A percentile compares a stretch with the other conserved stretches of the same genome.
phyloP scores from a whole-genome alignment of 1,140 invertebrate species.

The Microplitis demolitor region DNA sequence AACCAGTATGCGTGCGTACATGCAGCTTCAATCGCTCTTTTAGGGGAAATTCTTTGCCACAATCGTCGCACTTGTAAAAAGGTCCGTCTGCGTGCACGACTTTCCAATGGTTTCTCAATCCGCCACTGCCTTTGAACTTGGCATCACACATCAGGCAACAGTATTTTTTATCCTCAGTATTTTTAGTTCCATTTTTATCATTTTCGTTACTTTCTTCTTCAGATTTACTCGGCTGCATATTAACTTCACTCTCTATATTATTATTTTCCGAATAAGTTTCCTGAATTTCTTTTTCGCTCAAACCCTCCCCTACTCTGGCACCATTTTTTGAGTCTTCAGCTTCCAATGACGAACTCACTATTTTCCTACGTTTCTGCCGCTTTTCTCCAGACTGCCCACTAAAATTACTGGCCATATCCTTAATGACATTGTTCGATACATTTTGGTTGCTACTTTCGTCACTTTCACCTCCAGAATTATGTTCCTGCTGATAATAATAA shows the following conservation, averaged over 20 bases:
- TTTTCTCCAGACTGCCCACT: too few species aligned
- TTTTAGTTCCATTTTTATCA: neutral
- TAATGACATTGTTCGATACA: constrained; percentile 4
- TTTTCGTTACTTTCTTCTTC: too few species aligned
- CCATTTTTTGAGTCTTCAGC: too few species aligned
- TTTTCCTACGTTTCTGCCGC: too few species aligned
- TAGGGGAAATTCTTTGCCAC: constrained; percentile 75
- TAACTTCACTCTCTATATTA: too few species aligned
- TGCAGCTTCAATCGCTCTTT: constrained; percentile 79
- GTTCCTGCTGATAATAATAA: constrained; percentile 28
- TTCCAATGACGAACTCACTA: too few species aligned
- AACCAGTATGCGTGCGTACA: constrained; percentile 81
- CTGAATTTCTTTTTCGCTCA: too few species aligned
- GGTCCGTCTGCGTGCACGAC: constrained; percentile 60
- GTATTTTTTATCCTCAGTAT: constrained; percentile 47
- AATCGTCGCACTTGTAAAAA: constrained; percentile 70
- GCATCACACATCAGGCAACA: constrained; percentile 77
- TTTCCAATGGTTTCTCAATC: constrained; percentile 70
- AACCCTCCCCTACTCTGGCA: too few species aligned
- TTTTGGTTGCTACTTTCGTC: neutral
- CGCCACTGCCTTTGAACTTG: constrained; percentile 72
- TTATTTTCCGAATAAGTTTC: too few species aligned
- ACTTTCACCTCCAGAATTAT: neutral
- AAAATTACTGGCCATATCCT: constrained; percentile 23
- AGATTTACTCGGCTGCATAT: too few species aligned